Evolutionary conservation across 2,797 vertebrate species (phyloP), one percentile per base, ranked within the genome.

Genomic region (Serranus cabrilla): DNA sequence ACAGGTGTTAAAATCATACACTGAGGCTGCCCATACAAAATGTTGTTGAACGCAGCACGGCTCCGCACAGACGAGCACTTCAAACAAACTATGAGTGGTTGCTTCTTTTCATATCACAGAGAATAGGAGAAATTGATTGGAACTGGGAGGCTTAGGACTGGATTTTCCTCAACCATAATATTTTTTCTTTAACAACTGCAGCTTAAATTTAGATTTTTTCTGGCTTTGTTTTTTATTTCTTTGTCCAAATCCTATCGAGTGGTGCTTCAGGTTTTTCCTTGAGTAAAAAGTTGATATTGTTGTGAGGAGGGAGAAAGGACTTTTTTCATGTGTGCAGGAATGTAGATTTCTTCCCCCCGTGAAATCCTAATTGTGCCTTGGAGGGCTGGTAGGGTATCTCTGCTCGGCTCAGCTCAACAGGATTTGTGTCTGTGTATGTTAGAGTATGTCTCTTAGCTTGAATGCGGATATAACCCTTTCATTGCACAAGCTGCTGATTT

Each of bases 281-380:
- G 90, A 95, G 93, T 92, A 93, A 93, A 92, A 94, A 92, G 93
- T 95, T 94, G 92, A 94, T 94, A 94, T 94, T 94, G 91, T 92
- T 92, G 88, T 92, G 77, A 79, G 85, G 87, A 90, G 89, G 89
- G 91, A 93, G 89, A 94, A 94, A 95, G 83, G 90, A 94, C 91
- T 93, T 94, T 94, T 93, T 95, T 91, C 90, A 91, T 95, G 93
- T 95, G 94, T 95, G 92, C 93, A 91, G 95, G 94, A 96, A 96
- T 96, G 95, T 95, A 95, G 94, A 96, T 95, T 94, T 94, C 91
- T 93, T 91, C 89, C 94, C 93, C 92, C 94, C 93, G 93, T 96
- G 95, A 96, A 96, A 96, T 96, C 95, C 95, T 96, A 96, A 96
- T 96, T 96, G 95, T 96, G 95, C 95, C 95, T 95, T 88, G 92